Conservation (phyloP, 2,888 invertebrate genomes). For the Gortyna flavago region DNA sequence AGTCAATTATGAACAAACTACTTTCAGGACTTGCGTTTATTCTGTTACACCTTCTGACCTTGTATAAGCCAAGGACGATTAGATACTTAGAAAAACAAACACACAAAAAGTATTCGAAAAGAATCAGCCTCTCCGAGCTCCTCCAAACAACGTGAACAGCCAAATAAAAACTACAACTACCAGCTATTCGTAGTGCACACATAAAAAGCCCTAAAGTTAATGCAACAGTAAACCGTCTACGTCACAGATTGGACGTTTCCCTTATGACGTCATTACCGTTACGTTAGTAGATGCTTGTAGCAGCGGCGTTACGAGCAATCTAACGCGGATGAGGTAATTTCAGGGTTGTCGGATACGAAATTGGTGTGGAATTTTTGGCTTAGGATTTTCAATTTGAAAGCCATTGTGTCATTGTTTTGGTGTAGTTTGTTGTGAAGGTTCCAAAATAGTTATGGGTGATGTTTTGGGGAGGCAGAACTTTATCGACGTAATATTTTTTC, state of each 20-base stretch:
- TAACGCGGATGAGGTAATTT: constrained; percentile 65
- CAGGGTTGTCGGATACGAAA: constrained; percentile 59
- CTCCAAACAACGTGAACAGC: constrained; percentile 13
- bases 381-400: constrained; percentile 55
- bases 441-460: neutral
- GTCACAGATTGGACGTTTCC: constrained; percentile 65
- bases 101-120: neutral
- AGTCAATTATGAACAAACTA: too few relatives aligned
- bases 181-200: constrained; percentile 40
- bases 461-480: neutral
- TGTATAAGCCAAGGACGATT: neutral
- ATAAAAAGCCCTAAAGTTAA: constrained; percentile 58
- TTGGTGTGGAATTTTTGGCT: constrained; percentile 49
- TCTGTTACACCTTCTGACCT: too few relatives aligned
- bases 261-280: constrained; percentile 68
- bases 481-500: neutral
- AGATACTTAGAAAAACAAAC: neutral
- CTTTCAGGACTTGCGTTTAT: too few relatives aligned
- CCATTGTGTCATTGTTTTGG: constrained; percentile 38
- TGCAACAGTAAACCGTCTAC: constrained; percentile 57
- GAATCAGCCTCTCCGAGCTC: neutral
- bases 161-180: constrained; percentile 49
- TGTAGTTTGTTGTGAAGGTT: neutral
- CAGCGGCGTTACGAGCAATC: constrained; percentile 65
- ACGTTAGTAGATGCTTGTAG: constrained; percentile 66